These are phyloP conservation scores for Ditylenchus dipsaci DNA, from an alignment of 1,140 invertebrate species.

Conservation along the genomic window DNA sequence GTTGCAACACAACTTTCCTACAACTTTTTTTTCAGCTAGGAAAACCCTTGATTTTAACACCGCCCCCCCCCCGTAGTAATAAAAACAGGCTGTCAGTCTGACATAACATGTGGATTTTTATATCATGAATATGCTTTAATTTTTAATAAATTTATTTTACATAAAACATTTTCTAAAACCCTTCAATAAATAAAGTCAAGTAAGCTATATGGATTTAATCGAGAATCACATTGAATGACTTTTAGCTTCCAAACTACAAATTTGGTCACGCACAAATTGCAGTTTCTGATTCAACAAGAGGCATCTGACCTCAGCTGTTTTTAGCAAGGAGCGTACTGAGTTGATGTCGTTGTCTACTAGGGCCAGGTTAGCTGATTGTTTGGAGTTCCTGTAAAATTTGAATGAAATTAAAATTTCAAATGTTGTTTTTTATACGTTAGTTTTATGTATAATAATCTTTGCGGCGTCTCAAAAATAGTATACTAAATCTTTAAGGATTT, in stretches of 20 bases:
- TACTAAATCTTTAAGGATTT: background rate
- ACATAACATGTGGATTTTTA: too few relatives aligned
- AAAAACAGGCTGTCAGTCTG: too few relatives aligned
- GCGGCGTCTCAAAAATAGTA: background rate
- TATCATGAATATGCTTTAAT: too few relatives aligned
- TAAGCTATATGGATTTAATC: background rate
- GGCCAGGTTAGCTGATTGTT: background rate
- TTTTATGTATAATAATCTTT: background rate
- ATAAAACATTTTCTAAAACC: too few relatives aligned
- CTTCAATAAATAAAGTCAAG: too few relatives aligned
- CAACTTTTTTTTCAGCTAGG: too few relatives aligned
- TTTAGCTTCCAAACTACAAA: conserved; percentile 4
- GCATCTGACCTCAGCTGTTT: conserved; percentile 19
- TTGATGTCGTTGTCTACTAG: conserved; percentile 22
- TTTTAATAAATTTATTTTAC: too few relatives aligned
- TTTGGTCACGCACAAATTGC: conserved; percentile 9
- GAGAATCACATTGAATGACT: conserved; percentile 1
- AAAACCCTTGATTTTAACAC: too few relatives aligned
- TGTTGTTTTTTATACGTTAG: background rate
- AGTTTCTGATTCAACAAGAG: conserved; percentile 19
- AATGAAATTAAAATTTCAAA: background rate
- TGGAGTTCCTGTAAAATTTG: background rate
- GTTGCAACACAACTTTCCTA: too few relatives aligned
- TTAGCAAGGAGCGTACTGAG: conserved; percentile 18
- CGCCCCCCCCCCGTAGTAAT: too few relatives aligned